These are phyloP conservation scores for Pseudomyrmex cubaensis DNA, from an alignment of 1,140 invertebrate species.

Conservation along the genomic window DNA sequence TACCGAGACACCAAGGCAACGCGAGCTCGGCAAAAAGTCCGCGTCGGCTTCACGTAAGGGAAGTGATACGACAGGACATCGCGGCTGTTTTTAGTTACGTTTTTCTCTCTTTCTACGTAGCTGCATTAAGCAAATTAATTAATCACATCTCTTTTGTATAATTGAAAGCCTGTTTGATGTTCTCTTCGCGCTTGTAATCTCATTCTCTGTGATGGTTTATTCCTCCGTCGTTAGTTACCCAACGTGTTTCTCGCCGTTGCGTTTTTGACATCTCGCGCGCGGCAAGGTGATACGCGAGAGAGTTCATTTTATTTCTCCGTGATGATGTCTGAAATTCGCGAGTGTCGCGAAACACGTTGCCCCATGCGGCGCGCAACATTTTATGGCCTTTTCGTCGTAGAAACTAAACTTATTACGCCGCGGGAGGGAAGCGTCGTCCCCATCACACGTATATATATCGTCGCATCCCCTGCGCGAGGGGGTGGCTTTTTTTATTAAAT, in stretches of 20 bases:
- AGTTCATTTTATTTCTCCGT: constrained; percentile 18
- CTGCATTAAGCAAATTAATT: not conserved
- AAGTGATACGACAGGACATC: not conserved
- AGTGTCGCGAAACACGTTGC: constrained; percentile 74
- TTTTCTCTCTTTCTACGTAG: not conserved
- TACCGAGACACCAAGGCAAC: not conserved
- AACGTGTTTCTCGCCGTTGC: not conserved
- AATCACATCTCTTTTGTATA: too few species aligned
- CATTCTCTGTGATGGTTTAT: constrained; percentile 13
- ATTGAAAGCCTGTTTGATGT: too few species aligned
- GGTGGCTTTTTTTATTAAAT: constrained; percentile 83
- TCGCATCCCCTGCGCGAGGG: constrained; percentile 70
- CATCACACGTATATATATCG: constrained; percentile 14
- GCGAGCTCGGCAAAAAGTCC: constrained; percentile 24
- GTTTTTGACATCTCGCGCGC: not conserved
- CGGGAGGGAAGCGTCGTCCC: constrained; percentile 67
- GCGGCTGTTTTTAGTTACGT: not conserved
- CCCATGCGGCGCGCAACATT: constrained; percentile 81
- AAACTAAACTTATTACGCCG: constrained; percentile 85
- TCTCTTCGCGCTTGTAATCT: not conserved
- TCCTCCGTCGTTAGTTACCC: not conserved
- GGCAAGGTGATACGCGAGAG: not conserved
- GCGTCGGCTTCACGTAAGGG: constrained; percentile 26
- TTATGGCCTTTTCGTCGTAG: constrained; percentile 81
- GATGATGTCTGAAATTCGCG: constrained; percentile 65